phyloP scores from a whole-genome alignment of 2,888 invertebrate genomes.

The Lymantria monacha region DNA sequence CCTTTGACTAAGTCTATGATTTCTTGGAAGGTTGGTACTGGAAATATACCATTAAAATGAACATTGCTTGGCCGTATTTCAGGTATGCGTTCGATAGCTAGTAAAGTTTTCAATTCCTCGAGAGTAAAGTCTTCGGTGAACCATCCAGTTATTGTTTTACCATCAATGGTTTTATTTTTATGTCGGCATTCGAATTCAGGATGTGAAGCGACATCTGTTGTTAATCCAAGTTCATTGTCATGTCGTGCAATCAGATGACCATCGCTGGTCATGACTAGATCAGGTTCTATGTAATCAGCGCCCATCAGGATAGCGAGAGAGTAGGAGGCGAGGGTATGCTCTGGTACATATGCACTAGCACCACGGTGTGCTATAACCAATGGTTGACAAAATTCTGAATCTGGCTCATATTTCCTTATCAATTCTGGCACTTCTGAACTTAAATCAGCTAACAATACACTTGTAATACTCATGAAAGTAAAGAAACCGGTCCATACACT shows the following conservation, averaged over 20 bases:
- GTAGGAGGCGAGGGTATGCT: conserved; percentile 71
- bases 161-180: conserved; percentile 57
- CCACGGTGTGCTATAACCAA: conserved; percentile 66
- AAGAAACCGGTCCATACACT: conserved; percentile 6
- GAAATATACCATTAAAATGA: conserved; percentile 56
- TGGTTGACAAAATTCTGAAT: conserved; percentile 47
- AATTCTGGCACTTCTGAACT: neutral
- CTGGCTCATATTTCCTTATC: conserved; percentile 15
- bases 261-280: conserved; percentile 70
- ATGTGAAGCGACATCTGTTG: conserved; percentile 56
- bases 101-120: conserved; percentile 63
- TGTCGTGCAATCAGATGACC: conserved; percentile 63
- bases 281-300: conserved; percentile 71
- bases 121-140: conserved; percentile 73
- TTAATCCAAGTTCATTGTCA: conserved; percentile 63
- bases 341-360: conserved; percentile 71
- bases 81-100: conserved; percentile 60
- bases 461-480: conserved; percentile 2
- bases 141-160: conserved; percentile 56
- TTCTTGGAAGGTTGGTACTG: conserved; percentile 66
- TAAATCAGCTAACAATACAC: neutral
- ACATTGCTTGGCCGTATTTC: conserved; percentile 63
- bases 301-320: conserved; percentile 69
- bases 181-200: conserved; percentile 57
- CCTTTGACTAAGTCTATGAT: conserved; percentile 65